phyloP scores from a whole-genome alignment of 2,888 invertebrate species.

The Megamerina dolium region DNA sequence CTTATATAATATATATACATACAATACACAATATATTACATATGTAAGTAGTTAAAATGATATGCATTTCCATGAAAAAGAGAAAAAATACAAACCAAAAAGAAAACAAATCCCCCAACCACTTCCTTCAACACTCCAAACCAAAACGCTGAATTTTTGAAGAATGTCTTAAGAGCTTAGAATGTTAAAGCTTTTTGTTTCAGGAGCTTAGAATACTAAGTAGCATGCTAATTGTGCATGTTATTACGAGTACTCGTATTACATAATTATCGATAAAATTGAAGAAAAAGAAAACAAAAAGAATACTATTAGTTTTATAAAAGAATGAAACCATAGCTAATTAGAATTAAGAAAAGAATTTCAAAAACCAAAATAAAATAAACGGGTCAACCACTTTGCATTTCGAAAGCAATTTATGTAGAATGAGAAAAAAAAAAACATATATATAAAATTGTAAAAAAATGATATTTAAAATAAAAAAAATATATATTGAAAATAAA shows the following conservation, averaged over 20 bases:
- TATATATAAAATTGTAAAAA: too few species aligned
- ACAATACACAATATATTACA: slow-evolving; percentile 12
- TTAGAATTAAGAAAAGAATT: slow-evolving; percentile 4
- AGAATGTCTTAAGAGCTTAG: not conserved
- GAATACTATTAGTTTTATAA: too few species aligned
- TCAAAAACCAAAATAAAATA: slow-evolving; percentile 16
- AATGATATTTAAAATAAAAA: slow-evolving; percentile 8
- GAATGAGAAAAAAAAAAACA: too few species aligned
- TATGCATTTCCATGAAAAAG: too few species aligned
- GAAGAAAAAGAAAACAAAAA: too few species aligned
- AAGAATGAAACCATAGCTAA: too few species aligned
- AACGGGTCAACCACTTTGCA: slow-evolving; percentile 15
- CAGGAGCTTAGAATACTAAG: slow-evolving; percentile 16
- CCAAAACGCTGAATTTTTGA: not conserved
- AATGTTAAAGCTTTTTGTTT: slow-evolving; percentile 3
- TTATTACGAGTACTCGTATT: too few species aligned
- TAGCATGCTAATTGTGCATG: too few species aligned
- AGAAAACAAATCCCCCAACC: too few species aligned
- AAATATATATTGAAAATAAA: slow-evolving; percentile 20
- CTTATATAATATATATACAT: slow-evolving; percentile 17
- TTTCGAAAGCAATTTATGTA: slow-evolving; percentile 18
- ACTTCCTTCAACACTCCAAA: too few species aligned
- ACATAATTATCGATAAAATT: too few species aligned
- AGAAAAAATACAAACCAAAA: too few species aligned
- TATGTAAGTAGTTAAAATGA: not conserved